Base-by-base conservation (phyloP, 2,888 invertebrate genomes). In the Lycophotia porphyrea region DNA sequence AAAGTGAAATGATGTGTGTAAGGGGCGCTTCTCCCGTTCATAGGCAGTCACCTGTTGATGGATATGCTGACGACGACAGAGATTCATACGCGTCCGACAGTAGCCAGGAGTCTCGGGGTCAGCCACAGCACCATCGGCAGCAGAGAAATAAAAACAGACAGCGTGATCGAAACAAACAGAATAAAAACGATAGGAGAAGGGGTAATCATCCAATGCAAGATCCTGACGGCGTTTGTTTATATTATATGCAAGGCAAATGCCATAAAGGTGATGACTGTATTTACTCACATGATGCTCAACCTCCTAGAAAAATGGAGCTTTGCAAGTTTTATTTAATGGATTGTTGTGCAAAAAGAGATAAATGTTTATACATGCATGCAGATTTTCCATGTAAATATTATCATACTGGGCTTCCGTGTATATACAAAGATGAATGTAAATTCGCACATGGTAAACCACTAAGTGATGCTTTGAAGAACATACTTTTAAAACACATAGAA, bases 361-460 rank as follows among this genome's bases (percentile, higher is more conserved):
- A 99, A 94, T 99, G 99, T 96, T 97, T 98, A 34, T 99, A 99
- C 92, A 98, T 99, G 98, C 99, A 99, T 96, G 97, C 98, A 90
- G 99, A 99, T 93, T 99, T 99, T 94, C 99, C 99, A 31, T 99
- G 99, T 96, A 99, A 99, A 97, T 99, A 98, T 96, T 99, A 98
- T 95, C 99, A 99, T 93, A 98, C 99, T 71, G 99, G 99, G 83
- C 97, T 98, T 93, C 98, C 98, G 74, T 99, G 99, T 94, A 97
- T 97, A 84, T 97, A 97, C 69, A 97, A 97, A 91, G 98, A 98
- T n/a, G 98, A 98, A 81, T 99, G 99, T 96, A 99, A 99, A 94
- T 99, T 99, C 94, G 98, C 99, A 44, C 99, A 99, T 93, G 98
- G 98, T 34, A 98, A 98, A 88, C 98, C 98, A 0, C 96, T 99